Evolutionary conservation across 1,140 invertebrate genomes (phyloP), one percentile per base, ranked within the genome.

Genomic region (Drosophila mojavensis): DNA sequence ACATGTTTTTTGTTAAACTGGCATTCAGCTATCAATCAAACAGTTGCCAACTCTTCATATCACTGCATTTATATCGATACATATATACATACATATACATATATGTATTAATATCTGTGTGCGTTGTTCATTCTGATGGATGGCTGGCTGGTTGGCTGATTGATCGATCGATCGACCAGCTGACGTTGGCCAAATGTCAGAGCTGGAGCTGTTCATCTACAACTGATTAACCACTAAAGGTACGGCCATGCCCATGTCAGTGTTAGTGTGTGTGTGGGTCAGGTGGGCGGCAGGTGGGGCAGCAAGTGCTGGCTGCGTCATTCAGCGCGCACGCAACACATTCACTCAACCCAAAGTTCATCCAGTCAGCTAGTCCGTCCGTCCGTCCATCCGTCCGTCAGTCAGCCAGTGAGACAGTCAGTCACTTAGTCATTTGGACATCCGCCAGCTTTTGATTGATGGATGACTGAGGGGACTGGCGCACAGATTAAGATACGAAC

Each of bases 391-490:
- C 28, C 28, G 5, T 28, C 33, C 55, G 45, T 50, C 54, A 55
- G 47, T 28, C 30, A 43, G 28, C 13, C 66, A 48, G 50, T 15
- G 62, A 54, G 62, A 33, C 56, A 65, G 33, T 48, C 60, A 65
- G 30, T 59, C 64, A 62, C 53, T 72, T 66, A 67, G 64, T 79
- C 82, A 82, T 68, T 75, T 89, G 76, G 83, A 80, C 79, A 82
- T 88, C 69, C 83, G 84, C 73, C 84, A 83, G 73, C 26, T 30
- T 72, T 86, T 89, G 83, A 88, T 88, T 89, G 83, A 88, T 88
- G 79, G 84, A 89, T 68, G 76, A 79, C 80, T 81, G 67, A 68
- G 64, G 43, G 36, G 55, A 50, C 48, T 45, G 60, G 43, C 63
- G 54, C 67, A 64, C 62, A 75, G 78, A 78, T 74, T 79, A 43